Base-by-base conservation (phyloP, 1,140 invertebrate species). In the Globodera ellingtonae region DNA sequence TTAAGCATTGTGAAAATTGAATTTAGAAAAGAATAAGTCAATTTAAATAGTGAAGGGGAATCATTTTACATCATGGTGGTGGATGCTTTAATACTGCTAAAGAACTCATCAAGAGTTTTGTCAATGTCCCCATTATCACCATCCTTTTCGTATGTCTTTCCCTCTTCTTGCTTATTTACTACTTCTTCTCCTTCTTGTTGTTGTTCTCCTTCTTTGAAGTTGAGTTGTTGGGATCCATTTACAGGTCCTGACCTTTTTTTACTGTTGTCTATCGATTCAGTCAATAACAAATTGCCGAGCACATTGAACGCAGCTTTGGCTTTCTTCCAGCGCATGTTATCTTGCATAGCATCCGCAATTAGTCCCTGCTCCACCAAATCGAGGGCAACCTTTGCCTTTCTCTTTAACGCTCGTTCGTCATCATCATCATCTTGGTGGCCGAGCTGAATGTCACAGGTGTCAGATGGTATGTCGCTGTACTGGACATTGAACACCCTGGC, bases 91-190 rank as follows among this genome's bases (percentile, higher is more conserved):
- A 72, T 18, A 44, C 71, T 72, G n/a, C 35, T 18, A 21, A 50
- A 72, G 35, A 72, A 72, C n/a, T 72, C 71, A 7, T 72, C n/a
- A 21, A 72, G 71, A 18, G 47, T 56, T 72, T 24, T 21, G 21
- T 72, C 71, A 72, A 24, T 72, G 4, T 62, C 56, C 6, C 56
- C 56, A 62, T 18, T 62, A 62, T 62, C 56, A 10, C 18, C 56
- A 52, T 13, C 10, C 7, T 52, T 52, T 13, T 52, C 50, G 35
- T 35, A 35, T 35, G 35, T 35, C 35, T 35, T 35, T 35, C 35
- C 35, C 35, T 35, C 35, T 35, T 35, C 35, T 35, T 35, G 35
- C 35, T 35, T 13, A 52, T 52, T 13, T 13, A 13, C 7, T 13
- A 13, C 7, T 52, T 52, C 10, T 52, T 52, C 50, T 9, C 10